Percentiles rank a stretch among this genome's conserved stretches.
Conservation (phyloP, 2,888 invertebrate species). For the Dryadula phaetusa region DNA sequence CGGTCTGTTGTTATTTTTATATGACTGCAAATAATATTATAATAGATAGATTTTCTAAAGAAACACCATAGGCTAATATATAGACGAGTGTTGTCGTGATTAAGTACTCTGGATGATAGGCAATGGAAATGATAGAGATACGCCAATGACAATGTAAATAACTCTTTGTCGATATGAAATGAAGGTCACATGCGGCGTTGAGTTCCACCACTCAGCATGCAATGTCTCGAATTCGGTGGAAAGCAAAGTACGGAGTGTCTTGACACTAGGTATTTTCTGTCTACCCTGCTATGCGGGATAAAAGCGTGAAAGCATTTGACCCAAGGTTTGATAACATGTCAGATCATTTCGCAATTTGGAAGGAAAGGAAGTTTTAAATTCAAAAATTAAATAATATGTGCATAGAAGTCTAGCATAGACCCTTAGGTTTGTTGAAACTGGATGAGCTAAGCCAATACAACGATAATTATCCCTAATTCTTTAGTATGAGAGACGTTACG, state of each 20-base stretch:
- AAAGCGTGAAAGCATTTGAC: too few relatives aligned
- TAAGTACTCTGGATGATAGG: constrained; percentile 51
- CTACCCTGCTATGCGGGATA: too few relatives aligned
- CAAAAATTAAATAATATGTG: constrained; percentile 45
- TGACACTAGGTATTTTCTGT: too few relatives aligned
- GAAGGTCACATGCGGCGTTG: too few relatives aligned
- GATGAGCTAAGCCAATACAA: constrained; percentile 75
- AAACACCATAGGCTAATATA: constrained; percentile 72
- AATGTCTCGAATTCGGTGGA: too few relatives aligned
- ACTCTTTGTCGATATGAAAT: constrained; percentile 44
- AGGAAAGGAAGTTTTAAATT: constrained; percentile 41
- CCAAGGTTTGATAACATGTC: constrained; percentile 44
- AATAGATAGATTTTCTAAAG: constrained; percentile 80
- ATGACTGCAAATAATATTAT: constrained; percentile 75
- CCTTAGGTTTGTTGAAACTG: constrained; percentile 58
- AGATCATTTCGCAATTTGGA: constrained; percentile 47
- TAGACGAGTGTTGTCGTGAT: constrained; percentile 51
- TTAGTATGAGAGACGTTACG: constrained; percentile 52
- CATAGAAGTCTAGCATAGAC: constrained; percentile 47
- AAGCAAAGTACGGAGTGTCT: too few relatives aligned
- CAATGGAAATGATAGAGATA: constrained; percentile 53
- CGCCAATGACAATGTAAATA: constrained; percentile 50
- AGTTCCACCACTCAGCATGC: too few relatives aligned
- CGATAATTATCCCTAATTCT: constrained; percentile 64
- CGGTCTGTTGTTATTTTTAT: constrained; percentile 83